Evolutionary conservation across 2,113 vertebrate species (phyloP), one percentile per base, ranked within the genome.

Genomic region (Nymphicus hollandicus): DNA sequence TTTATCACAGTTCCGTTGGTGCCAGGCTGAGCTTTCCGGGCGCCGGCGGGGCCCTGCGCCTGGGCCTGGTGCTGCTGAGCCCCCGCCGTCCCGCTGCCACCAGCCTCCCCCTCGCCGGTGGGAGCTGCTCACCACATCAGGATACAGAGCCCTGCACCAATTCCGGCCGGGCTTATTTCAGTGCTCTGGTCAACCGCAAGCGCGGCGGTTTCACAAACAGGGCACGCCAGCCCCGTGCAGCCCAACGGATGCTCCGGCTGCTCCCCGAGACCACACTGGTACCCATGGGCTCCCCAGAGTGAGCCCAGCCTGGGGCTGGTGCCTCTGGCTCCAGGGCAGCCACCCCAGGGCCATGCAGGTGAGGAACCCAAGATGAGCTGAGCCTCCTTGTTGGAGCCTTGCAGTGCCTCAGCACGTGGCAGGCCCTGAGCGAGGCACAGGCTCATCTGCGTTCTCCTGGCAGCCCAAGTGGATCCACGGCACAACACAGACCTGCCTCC

Each of bases 121-220:
- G 3, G 95, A 95, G 91, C 96, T 87, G 97, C 96, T 98, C 97
- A 98, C 98, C 98, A 98, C 98, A 98, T 98, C 98, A 98, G 98
- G 98, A 98, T 98, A 98, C 97, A 98, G 97, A 98, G 77, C 98
- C 91, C 96, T 91, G 93, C 98, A 98, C 98, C 97, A 98, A 98
- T 98, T 98, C 98, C 98, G 98, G 98, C 97, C 95, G 66, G 95
- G 97, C 97, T 98, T 97, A 97, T 98, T 98, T 98, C 98, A 98
- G 98, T 37, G 96, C 95, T 98, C 96, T 98, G 98, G 98, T 98
- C 98, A 98, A 98, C 98, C 98, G 98, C 98, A 98, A 98, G 94
- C 81, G 11, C 29, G 5, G 96, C 35, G 46, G 93, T 98, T 98
- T 98, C 98, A 98, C 97, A 98, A 98, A 98, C 98, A 97, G 13